Evolutionary conservation across 2,113 vertebrate species (phyloP), one percentile per base, ranked within the genome.

Genomic region (Oreochromis niloticus): DNA sequence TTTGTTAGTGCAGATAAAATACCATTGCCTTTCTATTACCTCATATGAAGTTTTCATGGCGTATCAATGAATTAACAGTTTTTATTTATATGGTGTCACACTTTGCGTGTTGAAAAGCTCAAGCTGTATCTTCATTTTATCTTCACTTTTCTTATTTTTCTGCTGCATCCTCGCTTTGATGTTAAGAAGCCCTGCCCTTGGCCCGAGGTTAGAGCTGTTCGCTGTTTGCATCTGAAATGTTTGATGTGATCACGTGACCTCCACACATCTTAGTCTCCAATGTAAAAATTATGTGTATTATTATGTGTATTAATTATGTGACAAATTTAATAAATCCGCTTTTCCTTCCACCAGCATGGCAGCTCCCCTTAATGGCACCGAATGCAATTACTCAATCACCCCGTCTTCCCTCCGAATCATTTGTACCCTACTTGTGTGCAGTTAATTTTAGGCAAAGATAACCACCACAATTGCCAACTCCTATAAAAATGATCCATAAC

Each of bases 191-290:
- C 89, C 94, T 56, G 86, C 91, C 55, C 93, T 94, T 68, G 93
- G 94, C 57, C 92, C 95, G 24, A 96, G 95, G 95, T 96, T 85
- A 96, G 94, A 91, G 84, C 80, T 81, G 73, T 89, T 84, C 3
- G 11, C 87, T 88, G 68, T 87, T 55, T 85, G 63, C 63, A 46
- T 43, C 36, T 63, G 79, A 87, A 57, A 46, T 85, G 79, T 82
- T 83, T 89, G 81, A 66, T 84, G 80, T 85, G 83, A 80, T 85
- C 85, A 16, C 3, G 7, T 87, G 41, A 68, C 71, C 22, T 24
- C 6, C 4, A 71, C 54, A 43, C 81, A 36, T 85, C 30, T 61
- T 57, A 5, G 1, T 85, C 50, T 82, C 24, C 85, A 12, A 66
- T 41, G 0, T 6, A 13, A 78, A 80, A 54, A 43, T 34, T 0